phyloP scores from a whole-genome alignment of 2,888 invertebrate genomes.

The Epicampocera succincta region DNA sequence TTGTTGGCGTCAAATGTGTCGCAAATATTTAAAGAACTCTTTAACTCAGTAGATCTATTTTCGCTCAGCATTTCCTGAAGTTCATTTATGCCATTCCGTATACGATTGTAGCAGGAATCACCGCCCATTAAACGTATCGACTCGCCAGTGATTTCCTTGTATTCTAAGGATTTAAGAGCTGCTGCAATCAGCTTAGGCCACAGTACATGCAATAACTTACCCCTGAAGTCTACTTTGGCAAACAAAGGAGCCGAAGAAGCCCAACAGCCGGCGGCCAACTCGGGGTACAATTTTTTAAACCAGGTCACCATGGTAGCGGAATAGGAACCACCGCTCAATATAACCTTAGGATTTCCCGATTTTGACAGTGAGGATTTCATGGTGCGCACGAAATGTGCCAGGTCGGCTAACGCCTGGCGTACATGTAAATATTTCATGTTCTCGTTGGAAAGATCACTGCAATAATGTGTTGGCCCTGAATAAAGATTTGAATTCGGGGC shows the following conservation, averaged over 20 bases:
- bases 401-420: slow-evolving; percentile 86
- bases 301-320: slow-evolving; percentile 87
- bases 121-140: slow-evolving; percentile 79
- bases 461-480: slow-evolving; percentile 32
- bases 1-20: slow-evolving; percentile 76
- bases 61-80: slow-evolving; percentile 76
- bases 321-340: slow-evolving; percentile 86
- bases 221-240: slow-evolving; percentile 85
- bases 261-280: slow-evolving; percentile 84
- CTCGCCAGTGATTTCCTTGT: slow-evolving; percentile 79
- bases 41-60: slow-evolving; percentile 75
- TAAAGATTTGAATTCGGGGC: too few relatives aligned
- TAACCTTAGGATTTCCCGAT: slow-evolving; percentile 80
- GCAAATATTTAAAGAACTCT: slow-evolving; percentile 77
- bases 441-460: slow-evolving; percentile 83
- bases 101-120: slow-evolving; percentile 77
- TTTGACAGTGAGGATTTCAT: slow-evolving; percentile 80
- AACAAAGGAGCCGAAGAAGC: slow-evolving; percentile 86
- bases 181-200: background rate
- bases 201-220: slow-evolving; percentile 70
- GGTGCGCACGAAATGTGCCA: slow-evolving; percentile 85
- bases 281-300: slow-evolving; percentile 86
- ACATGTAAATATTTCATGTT: slow-evolving; percentile 85
- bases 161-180: slow-evolving; percentile 73
- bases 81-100: slow-evolving; percentile 76